phyloP scores from a whole-genome alignment of 2,797 vertebrate species.

The Sciurus carolinensis region DNA sequence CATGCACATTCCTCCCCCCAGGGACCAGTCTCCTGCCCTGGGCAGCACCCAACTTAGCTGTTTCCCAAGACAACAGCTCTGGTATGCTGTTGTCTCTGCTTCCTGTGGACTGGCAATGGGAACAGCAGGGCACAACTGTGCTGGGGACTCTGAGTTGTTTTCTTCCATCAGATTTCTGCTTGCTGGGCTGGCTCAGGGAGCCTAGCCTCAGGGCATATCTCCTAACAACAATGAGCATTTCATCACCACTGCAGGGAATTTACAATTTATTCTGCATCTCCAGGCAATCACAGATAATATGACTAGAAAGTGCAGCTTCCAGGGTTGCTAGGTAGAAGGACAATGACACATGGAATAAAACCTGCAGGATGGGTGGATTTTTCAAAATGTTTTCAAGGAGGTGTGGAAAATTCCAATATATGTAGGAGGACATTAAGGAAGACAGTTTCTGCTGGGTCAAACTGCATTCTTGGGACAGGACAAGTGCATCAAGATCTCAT shows the following conservation, averaged over 20 bases:
- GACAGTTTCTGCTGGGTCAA: not conserved
- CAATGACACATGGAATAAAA: slow-evolving; percentile 35
- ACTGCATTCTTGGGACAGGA: not conserved
- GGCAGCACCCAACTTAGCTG: slow-evolving; percentile 57
- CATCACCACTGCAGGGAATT: slow-evolving; percentile 60
- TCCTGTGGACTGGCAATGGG: slow-evolving; percentile 49
- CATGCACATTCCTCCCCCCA: not conserved
- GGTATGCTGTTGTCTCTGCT: slow-evolving; percentile 42
- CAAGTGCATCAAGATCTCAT: not conserved
- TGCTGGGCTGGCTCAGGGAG: slow-evolving; percentile 77
- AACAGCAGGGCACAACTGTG: slow-evolving; percentile 52
- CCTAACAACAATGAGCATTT: slow-evolving; percentile 75
- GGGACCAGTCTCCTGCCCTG: not conserved
- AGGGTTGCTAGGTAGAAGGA: slow-evolving; percentile 19
- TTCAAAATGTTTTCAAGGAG: slow-evolving; percentile 52
- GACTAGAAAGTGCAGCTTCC: slow-evolving; percentile 60
- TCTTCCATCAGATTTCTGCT: slow-evolving; percentile 68
- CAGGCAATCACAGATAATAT: slow-evolving; percentile 36
- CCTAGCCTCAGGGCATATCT: slow-evolving; percentile 49
- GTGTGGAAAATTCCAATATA: slow-evolving; percentile 69
- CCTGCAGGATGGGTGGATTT: slow-evolving; percentile 23
- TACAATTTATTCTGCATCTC: slow-evolving; percentile 70
- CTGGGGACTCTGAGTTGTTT: slow-evolving; percentile 71
- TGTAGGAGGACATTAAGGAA: not conserved
- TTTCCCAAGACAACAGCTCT: slow-evolving; percentile 62